Evolutionary conservation across 2,888 invertebrate species (phyloP).

Genomic region (Thalpophila matura): DNA sequence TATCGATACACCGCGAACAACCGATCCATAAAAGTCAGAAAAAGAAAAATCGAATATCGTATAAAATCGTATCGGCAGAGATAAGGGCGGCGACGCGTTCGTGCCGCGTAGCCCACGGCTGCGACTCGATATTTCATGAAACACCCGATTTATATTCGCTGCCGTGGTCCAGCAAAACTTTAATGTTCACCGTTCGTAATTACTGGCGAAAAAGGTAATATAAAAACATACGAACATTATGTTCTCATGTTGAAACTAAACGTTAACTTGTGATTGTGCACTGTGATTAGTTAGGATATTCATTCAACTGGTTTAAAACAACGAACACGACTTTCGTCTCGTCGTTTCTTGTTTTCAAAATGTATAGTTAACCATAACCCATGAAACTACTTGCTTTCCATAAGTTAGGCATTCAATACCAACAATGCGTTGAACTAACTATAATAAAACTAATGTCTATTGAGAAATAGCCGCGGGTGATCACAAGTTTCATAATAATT

Average conservation of each 20-base stretch:
- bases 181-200: slow-evolving; percentile 87
- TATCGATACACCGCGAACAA: slow-evolving; percentile 88
- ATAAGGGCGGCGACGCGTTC: slow-evolving; percentile 86
- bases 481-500: slow-evolving; percentile 49
- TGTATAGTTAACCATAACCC: slow-evolving; percentile 6
- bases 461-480: slow-evolving; percentile 51
- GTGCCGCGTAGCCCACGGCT: slow-evolving; percentile 87
- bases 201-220: slow-evolving; percentile 80
- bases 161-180: slow-evolving; percentile 82
- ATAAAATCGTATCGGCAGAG: slow-evolving; percentile 88
- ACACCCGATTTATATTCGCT: slow-evolving; percentile 88
- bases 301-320: slow-evolving; percentile 16
- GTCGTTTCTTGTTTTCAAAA: slow-evolving; percentile 15
- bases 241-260: slow-evolving; percentile 52
- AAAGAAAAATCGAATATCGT: slow-evolving; percentile 87
- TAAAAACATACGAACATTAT: slow-evolving; percentile 65
- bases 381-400: slow-evolving; percentile 25
- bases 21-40: slow-evolving; percentile 88
- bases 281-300: slow-evolving; percentile 37
- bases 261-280: slow-evolving; percentile 38
- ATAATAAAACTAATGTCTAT: slow-evolving; percentile 46
- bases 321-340: slow-evolving; percentile 13
- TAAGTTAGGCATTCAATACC: slow-evolving; percentile 34
- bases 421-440: slow-evolving; percentile 33
- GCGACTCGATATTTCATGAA: slow-evolving; percentile 88